These are phyloP conservation scores for Galaxias olidus DNA, from an alignment of 2,797 vertebrate species.

Conservation along the genomic window DNA sequence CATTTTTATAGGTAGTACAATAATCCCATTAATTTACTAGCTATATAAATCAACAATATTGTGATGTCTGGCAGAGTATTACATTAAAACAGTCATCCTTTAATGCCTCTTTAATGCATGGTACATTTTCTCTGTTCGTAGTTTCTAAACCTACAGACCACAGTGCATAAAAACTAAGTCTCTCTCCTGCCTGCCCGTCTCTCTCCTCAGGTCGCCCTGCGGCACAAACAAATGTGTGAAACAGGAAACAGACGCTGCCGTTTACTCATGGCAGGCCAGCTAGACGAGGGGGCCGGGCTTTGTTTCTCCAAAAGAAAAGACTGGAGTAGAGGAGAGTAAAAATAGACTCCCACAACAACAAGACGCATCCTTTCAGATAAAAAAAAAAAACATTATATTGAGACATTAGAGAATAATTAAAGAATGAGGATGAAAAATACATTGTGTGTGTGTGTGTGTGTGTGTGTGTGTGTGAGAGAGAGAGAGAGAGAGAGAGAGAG, in stretches of 20 bases:
- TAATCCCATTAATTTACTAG: no score
- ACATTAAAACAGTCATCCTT: no score
- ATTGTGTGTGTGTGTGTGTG: conserved; percentile 3
- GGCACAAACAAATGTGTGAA: conserved; percentile 56
- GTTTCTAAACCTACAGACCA: conserved; percentile 33
- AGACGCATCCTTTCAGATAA: conserved; percentile 20
- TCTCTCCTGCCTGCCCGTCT: background rate
- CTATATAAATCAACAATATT: no score
- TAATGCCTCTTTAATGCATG: no score
- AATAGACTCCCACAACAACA: conserved; percentile 25
- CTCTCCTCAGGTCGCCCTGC: conserved; percentile 33
- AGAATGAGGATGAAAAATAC: background rate
- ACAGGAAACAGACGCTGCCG: conserved; percentile 50
- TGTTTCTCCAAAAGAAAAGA: conserved; percentile 18
- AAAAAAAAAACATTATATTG: no score
- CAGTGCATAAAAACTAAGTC: conserved; percentile 10
- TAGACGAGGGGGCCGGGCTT: conserved; percentile 26
- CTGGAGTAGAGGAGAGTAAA: conserved; percentile 21
- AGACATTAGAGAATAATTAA: background rate
- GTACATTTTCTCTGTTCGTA: background rate
- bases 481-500: conserved; percentile 1
- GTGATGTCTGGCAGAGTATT: no score
- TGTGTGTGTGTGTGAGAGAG: no score
- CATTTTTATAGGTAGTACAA: no score
- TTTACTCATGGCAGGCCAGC: conserved; percentile 33